Conservation (phyloP, 2,113 vertebrate genomes). For the Jacana jacana region DNA sequence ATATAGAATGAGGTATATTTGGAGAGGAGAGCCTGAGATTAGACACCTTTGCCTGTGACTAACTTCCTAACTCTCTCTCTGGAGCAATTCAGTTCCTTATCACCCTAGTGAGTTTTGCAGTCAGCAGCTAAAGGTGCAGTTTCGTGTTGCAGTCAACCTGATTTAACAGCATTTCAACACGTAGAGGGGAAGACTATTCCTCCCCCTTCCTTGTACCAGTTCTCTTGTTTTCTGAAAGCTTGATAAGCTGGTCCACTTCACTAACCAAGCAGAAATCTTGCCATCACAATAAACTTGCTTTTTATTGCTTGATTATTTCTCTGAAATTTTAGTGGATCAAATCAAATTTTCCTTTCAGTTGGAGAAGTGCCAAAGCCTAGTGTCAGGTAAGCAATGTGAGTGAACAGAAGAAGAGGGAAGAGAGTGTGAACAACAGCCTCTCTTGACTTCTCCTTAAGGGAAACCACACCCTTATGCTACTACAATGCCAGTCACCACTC, state of each 20-base stretch:
- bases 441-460: not conserved
- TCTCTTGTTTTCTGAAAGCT: not conserved
- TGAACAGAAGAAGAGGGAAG: not conserved
- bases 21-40: not conserved
- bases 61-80: not conserved
- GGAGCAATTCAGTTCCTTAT: not conserved
- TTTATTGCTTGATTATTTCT: not conserved
- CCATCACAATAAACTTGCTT: not conserved
- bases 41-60: not conserved
- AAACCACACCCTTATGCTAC: not conserved
- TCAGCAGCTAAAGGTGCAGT: not conserved
- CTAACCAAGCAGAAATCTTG: not conserved
- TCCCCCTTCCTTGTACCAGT: not conserved
- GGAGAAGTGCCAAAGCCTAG: not conserved
- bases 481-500: not conserved
- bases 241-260: not conserved
- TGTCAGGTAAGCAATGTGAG: not conserved
- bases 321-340: not conserved
- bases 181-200: not conserved
- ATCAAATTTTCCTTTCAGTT: not conserved
- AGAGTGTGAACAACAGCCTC: not conserved
- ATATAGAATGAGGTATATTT: not conserved
- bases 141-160: not conserved
- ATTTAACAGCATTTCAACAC: not conserved
- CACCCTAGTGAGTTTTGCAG: not conserved